Evolutionary conservation across 2,888 invertebrate species (phyloP).

Genomic region (Archips crataeganus): DNA sequence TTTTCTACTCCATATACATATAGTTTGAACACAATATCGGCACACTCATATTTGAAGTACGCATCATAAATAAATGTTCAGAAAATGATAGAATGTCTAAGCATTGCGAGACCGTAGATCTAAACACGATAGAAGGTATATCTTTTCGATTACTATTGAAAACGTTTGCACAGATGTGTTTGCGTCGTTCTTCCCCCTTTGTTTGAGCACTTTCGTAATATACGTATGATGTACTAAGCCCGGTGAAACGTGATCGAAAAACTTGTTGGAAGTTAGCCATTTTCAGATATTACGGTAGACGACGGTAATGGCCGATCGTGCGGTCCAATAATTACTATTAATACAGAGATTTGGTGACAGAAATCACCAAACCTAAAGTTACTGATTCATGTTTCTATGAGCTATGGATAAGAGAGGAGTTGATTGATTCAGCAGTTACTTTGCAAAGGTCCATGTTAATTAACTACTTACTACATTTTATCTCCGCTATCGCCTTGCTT

Average conservation of each 20-base stretch:
- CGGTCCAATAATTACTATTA: not conserved
- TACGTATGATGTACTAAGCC: conserved; percentile 38
- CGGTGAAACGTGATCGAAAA: conserved; percentile 34
- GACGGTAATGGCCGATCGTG: not conserved
- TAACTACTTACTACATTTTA: too few relatives aligned
- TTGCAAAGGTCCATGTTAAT: too few relatives aligned
- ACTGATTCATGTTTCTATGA: not conserved
- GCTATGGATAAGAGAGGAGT: not conserved
- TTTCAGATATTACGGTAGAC: conserved; percentile 12
- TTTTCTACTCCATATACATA: too few relatives aligned
- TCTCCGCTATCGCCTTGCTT: too few relatives aligned
- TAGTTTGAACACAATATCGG: too few relatives aligned
- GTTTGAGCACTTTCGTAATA: conserved; percentile 43
- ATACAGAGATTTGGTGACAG: not conserved
- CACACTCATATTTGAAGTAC: not conserved
- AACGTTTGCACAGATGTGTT: conserved; percentile 42
- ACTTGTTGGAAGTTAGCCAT: conserved; percentile 33
- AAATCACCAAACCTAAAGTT: not conserved
- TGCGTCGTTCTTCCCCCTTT: conserved; percentile 35
- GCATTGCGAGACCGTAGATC: conserved; percentile 21
- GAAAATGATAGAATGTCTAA: conserved; percentile 14
- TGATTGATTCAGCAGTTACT: too few relatives aligned
- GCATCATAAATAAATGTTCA: conserved; percentile 1
- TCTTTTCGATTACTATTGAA: conserved; percentile 40
- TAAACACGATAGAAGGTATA: conserved; percentile 7